Evolutionary conservation across 2,113 vertebrate species (phyloP), one percentile per base, ranked within the genome.

Genomic region (Noturus placidus): DNA sequence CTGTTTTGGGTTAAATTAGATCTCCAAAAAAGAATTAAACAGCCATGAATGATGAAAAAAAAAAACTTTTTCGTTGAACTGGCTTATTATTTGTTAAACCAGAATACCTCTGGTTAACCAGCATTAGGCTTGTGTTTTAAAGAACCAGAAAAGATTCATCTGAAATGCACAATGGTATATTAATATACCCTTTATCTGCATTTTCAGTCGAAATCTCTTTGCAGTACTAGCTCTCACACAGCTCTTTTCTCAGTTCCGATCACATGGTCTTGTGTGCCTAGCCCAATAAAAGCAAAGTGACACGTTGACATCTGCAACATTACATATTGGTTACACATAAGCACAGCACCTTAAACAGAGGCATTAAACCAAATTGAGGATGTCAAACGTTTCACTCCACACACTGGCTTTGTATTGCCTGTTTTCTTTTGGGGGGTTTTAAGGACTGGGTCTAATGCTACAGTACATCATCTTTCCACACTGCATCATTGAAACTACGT

Each of bases 281-380:
- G 88, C 81, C 85, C 78, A 88, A 56, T 57, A 63, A 87, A 88
- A 54, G 85, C 52, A n/a, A 90, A 89, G 38, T 86, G 65, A 85
- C 77, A 89, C 59, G 54, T 86, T 89, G 83, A 87, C 46, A 59
- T 83, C 69, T 30, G 38, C 87, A 88, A 59, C 86, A 57, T 88
- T 81, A 88, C 87, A 70, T 82, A 82, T 57, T 50, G 83, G 83
- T 13, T 85, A 80, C 84, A 86, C 54, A 70, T 22, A 87, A 72
- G 35, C 56, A 65, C 42, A 74, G 82, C 56, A 76, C 70, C 52
- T 61, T 25, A 61, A 83, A 46, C 61, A 61, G 63, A 69, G 63
- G 63, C 54, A 42, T 78, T 61, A 25, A 59, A 89, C 59, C 46
- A 72, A 22, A 76, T 22, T 79, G 33, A 57, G 42, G 69, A 46